Percentiles rank a stretch among this genome's conserved stretches.
Evolutionary conservation across 2,888 invertebrate genomes (phyloP).

Genomic region (Nasonia oneida): DNA sequence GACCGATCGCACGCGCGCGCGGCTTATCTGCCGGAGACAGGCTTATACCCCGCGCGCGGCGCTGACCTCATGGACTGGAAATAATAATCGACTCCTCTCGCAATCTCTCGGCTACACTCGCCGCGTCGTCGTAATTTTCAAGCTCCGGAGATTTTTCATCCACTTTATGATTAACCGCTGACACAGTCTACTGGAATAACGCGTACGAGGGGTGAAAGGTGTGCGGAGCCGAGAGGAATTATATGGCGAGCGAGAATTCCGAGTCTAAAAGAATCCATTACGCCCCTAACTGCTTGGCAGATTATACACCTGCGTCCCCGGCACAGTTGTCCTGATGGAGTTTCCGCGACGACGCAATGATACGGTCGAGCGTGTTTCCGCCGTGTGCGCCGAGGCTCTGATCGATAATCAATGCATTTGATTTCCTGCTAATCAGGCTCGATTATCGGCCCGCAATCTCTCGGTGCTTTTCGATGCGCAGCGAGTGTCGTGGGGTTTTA

Average conservation of each 20-base stretch:
- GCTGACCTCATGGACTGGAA: constrained; percentile 71
- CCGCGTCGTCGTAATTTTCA: neutral
- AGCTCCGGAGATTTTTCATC: neutral
- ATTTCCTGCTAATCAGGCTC: constrained; percentile 57
- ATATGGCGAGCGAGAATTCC: neutral
- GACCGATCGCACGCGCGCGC: constrained; percentile 64
- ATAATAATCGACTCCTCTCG: constrained; percentile 63
- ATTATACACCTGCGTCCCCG: constrained; percentile 71
- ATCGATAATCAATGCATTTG: constrained; percentile 60
- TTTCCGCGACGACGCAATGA: constrained; percentile 36
- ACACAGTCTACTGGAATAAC: no score
- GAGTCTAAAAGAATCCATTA: constrained; percentile 51
- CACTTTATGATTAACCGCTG: neutral
- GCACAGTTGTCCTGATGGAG: constrained; percentile 63
- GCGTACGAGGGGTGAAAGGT: neutral
- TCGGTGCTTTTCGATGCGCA: neutral
- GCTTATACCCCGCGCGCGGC: constrained; percentile 37
- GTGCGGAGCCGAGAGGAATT: neutral
- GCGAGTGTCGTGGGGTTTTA: neutral
- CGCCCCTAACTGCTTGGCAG: constrained; percentile 55
- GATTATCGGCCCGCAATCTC: no score
- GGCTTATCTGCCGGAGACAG: constrained; percentile 74
- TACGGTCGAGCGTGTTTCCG: constrained; percentile 36
- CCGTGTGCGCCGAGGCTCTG: neutral
- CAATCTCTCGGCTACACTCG: neutral